phyloP scores from a whole-genome alignment of 2,888 invertebrate genomes.

The Drosophila recens region DNA sequence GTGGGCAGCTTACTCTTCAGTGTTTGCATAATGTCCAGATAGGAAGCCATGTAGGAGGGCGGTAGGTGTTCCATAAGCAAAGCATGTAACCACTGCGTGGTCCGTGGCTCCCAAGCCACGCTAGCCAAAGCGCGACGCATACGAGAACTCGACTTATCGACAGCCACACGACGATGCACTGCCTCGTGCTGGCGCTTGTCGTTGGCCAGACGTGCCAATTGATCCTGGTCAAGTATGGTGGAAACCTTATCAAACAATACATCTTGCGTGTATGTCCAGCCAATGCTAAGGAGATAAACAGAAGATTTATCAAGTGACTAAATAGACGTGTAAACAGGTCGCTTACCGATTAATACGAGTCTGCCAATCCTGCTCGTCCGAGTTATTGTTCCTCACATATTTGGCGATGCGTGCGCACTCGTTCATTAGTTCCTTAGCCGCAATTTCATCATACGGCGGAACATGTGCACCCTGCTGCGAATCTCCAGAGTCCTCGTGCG shows the following conservation, averaged over 20 bases:
- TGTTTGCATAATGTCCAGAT: slow-evolving; percentile 92
- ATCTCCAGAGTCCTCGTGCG: slow-evolving; percentile 86
- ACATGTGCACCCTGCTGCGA: slow-evolving; percentile 83
- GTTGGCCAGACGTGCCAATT: slow-evolving; percentile 88
- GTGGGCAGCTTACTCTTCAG: slow-evolving; percentile 89
- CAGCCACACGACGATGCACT: slow-evolving; percentile 88
- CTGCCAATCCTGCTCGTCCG: slow-evolving; percentile 89
- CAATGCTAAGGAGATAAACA: slow-evolving; percentile 80
- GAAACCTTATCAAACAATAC: slow-evolving; percentile 89
- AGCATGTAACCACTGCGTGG: slow-evolving; percentile 92
- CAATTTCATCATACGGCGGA: slow-evolving; percentile 87
- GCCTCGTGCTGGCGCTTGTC: slow-evolving; percentile 88
- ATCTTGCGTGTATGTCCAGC: slow-evolving; percentile 89
- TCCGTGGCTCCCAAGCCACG: slow-evolving; percentile 90
- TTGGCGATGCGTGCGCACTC: slow-evolving; percentile 89
- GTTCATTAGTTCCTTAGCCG: slow-evolving; percentile 89
- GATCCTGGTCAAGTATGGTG: slow-evolving; percentile 89
- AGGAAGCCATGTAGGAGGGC: slow-evolving; percentile 89
- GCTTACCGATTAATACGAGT: slow-evolving; percentile 88
- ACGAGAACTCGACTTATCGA: slow-evolving; percentile 89
- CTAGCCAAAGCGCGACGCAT: slow-evolving; percentile 89
- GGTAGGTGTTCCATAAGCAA: slow-evolving; percentile 89
- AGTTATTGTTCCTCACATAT: slow-evolving; percentile 87
- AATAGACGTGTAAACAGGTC: background rate
- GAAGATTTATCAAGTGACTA: background rate